These are phyloP conservation scores for Cyphomyrus discorhynchus DNA, from an alignment of 2,113 vertebrate genomes.

Conservation along the genomic window DNA sequence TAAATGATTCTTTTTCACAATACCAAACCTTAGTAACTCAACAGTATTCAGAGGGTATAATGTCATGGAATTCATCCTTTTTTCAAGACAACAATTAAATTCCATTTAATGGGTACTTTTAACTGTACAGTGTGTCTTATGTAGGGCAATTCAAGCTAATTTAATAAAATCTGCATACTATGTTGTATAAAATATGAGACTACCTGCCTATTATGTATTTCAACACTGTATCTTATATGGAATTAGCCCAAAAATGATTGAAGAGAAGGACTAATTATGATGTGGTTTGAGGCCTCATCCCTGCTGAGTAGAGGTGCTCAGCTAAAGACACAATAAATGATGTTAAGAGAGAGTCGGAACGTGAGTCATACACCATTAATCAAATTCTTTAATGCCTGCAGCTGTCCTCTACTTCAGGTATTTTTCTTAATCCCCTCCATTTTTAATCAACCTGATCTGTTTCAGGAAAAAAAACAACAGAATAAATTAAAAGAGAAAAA, in stretches of 20 bases:
- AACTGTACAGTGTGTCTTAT: background rate
- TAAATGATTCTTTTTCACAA: background rate
- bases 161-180: background rate
- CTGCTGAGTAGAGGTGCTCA: slow-evolving; percentile 52
- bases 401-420: slow-evolving; percentile 43
- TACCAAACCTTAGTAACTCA: background rate
- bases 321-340: slow-evolving; percentile 45
- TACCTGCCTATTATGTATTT: slow-evolving; percentile 24
- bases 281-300: slow-evolving; percentile 27
- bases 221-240: slow-evolving; percentile 37
- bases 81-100: background rate
- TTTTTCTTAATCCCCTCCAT: slow-evolving; percentile 50
- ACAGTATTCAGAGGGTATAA: background rate
- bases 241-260: slow-evolving; percentile 27
- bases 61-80: background rate
- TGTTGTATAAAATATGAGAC: background rate
- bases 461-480: slow-evolving; percentile 30
- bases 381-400: slow-evolving; percentile 49
- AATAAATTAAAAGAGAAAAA: slow-evolving; percentile 21
- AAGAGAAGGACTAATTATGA: slow-evolving; percentile 34
- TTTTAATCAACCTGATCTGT: slow-evolving; percentile 57
- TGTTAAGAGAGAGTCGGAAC: slow-evolving; percentile 40
- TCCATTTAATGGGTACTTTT: background rate
- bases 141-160: background rate
- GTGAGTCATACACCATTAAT: slow-evolving; percentile 59